Percentiles rank a stretch among this genome's conserved stretches.
Evolutionary conservation across 2,797 vertebrate genomes (phyloP).

Genomic region (Triplophysa yarkandensis): DNA sequence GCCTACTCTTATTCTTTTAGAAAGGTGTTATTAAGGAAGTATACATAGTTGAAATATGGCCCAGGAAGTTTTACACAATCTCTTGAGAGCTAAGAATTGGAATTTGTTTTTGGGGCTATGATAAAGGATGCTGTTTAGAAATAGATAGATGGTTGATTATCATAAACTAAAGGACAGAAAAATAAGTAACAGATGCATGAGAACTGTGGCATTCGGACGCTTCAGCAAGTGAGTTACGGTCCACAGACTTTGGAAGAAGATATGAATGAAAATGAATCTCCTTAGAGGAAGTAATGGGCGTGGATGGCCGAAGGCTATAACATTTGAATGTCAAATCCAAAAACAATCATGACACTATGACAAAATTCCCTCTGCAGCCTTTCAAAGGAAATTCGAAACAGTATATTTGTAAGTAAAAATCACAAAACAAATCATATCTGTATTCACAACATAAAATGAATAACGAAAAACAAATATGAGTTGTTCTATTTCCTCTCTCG

Average conservation of each 20-base stretch:
- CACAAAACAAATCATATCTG: not conserved
- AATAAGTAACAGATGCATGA: not conserved
- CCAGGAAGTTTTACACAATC: slow-evolving; percentile 3
- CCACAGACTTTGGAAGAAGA: not conserved
- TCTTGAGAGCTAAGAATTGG: slow-evolving; percentile 24
- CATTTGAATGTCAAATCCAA: slow-evolving; percentile 21
- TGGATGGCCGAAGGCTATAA: slow-evolving; percentile 4
- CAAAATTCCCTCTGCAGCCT: slow-evolving; percentile 25
- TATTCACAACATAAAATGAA: not conserved
- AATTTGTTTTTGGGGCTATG: slow-evolving; percentile 30
- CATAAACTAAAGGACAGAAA: not conserved
- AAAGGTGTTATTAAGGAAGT: not conserved
- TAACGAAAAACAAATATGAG: no score
- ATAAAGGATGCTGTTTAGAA: slow-evolving; percentile 14
- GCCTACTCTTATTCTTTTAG: not conserved
- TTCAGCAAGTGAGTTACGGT: slow-evolving; percentile 2
- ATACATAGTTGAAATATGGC: slow-evolving; percentile 2
- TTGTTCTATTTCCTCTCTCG: not conserved
- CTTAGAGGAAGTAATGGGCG: slow-evolving; percentile 18
- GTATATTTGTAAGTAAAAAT: not conserved
- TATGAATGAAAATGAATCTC: slow-evolving; percentile 5
- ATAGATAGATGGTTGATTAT: slow-evolving; percentile 1
- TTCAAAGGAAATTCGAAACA: slow-evolving; percentile 17
- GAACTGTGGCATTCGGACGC: not conserved
- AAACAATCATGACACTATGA: slow-evolving; percentile 19